These are phyloP conservation scores for Entomobrya proxima DNA, from an alignment of 2,888 invertebrate species.

Conservation along the genomic window DNA sequence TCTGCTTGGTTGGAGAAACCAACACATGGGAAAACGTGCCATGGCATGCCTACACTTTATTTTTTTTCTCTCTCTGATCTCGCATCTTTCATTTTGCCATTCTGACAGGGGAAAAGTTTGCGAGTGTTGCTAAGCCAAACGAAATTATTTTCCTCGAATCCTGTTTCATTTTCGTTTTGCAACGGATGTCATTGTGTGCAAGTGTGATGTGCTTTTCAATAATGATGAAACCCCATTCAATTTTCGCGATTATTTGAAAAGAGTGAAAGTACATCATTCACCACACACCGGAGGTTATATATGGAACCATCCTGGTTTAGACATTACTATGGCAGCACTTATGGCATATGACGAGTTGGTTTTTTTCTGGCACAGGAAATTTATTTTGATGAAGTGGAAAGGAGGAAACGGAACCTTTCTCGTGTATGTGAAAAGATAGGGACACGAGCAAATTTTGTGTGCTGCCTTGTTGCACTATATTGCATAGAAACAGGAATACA, in stretches of 20 bases:
- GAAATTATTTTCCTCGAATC: too few species aligned
- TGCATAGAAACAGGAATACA: neutral
- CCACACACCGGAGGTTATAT: neutral
- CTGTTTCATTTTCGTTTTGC: neutral
- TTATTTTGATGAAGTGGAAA: slow-evolving; percentile 10
- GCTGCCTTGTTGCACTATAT: neutral
- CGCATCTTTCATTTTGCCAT: neutral
- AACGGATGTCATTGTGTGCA: neutral
- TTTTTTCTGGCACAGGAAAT: neutral
- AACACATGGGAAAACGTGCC: neutral
- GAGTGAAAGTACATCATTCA: neutral
- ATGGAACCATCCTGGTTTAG: neutral
- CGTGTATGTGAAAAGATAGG: neutral
- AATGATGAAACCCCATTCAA: neutral
- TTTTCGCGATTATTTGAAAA: neutral
- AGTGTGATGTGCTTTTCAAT: neutral
- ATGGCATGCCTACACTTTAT: neutral
- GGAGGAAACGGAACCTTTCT: neutral
- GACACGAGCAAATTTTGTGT: neutral
- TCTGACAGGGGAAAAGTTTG: too few species aligned
- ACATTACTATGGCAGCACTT: too few species aligned
- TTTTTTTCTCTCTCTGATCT: neutral
- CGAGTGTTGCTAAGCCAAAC: too few species aligned
- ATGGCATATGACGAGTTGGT: too few species aligned
- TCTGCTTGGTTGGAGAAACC: neutral